A percentile compares a stretch with the other conserved stretches of the same genome.
Conservation (phyloP, 2,797 vertebrate species). For the Morus bassanus region DNA sequence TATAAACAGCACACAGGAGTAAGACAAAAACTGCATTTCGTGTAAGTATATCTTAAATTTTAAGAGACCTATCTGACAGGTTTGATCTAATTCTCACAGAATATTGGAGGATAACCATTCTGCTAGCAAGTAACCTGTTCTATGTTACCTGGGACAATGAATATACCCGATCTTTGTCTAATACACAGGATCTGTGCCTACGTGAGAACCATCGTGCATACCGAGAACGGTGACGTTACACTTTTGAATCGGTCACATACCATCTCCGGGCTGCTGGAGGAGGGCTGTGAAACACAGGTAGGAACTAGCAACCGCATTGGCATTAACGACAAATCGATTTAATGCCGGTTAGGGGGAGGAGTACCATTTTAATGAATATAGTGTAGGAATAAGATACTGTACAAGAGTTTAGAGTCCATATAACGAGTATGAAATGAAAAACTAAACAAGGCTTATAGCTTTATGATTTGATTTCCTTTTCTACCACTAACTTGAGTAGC, state of each 20-base stretch:
- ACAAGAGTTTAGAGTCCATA: conserved; percentile 34
- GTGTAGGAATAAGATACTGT: not conserved
- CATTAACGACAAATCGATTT: not conserved
- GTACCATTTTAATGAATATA: not conserved
- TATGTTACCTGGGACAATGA: not conserved
- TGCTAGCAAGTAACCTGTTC: not conserved
- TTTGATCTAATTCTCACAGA: conserved; percentile 4
- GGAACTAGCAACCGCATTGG: not conserved
- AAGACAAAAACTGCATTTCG: conserved; percentile 48
- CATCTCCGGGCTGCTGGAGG: not conserved
- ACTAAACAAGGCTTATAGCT: not conserved
- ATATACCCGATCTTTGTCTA: not conserved
- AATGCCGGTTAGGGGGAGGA: not conserved
- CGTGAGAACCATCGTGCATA: rapidly evolving
- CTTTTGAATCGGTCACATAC: rapidly evolving
- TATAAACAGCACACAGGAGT: not conserved
- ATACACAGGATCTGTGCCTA: not conserved
- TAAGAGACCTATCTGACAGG: not conserved
- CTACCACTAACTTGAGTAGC: conserved; percentile 4
- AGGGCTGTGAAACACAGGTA: not conserved
- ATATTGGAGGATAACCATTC: not conserved
- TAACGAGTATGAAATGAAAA: not conserved
- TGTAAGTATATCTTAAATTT: not conserved
- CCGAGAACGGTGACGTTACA: rapidly evolving
- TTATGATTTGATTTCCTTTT: conserved; percentile 17